A percentile compares a stretch with the other conserved stretches of the same genome.
phyloP scores from a whole-genome alignment of 1,140 invertebrate species.

The Megalonaias nervosa region DNA sequence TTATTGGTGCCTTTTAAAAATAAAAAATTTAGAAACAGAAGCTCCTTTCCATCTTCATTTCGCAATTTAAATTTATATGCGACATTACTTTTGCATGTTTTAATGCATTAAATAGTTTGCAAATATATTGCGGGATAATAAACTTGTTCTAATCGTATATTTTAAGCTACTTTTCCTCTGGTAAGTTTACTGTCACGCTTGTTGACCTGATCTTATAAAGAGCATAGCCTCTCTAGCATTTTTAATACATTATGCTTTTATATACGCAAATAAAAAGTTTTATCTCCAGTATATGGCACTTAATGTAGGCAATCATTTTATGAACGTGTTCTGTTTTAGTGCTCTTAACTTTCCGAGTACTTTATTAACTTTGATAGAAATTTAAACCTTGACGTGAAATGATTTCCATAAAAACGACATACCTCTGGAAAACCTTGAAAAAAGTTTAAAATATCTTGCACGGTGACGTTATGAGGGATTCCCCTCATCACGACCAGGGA shows the following conservation, averaged over 20 bases:
- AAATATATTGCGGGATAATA: too few relatives aligned
- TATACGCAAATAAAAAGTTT: background rate
- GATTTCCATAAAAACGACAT: conserved; percentile 45
- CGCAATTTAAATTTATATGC: too few relatives aligned
- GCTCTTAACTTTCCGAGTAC: background rate
- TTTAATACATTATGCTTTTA: background rate
- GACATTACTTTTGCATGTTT: too few relatives aligned
- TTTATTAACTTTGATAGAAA: background rate
- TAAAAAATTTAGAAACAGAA: too few relatives aligned
- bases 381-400: background rate
- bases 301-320: background rate
- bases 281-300: background rate
- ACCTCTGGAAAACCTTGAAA: conserved; percentile 74
- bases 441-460: conserved; percentile 72
- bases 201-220: too few relatives aligned
- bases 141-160: too few relatives aligned
- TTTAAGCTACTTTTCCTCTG: too few relatives aligned
- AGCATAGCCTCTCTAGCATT: background rate
- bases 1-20: too few relatives aligned
- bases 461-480: conserved; percentile 69
- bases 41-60: too few relatives aligned
- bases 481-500: conserved; percentile 73
- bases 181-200: too few relatives aligned
- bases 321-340: background rate
- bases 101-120: too few relatives aligned